Percentiles rank a stretch among this genome's conserved stretches.
Conservation (phyloP, 2,888 invertebrate genomes). For the Phortica magna region DNA sequence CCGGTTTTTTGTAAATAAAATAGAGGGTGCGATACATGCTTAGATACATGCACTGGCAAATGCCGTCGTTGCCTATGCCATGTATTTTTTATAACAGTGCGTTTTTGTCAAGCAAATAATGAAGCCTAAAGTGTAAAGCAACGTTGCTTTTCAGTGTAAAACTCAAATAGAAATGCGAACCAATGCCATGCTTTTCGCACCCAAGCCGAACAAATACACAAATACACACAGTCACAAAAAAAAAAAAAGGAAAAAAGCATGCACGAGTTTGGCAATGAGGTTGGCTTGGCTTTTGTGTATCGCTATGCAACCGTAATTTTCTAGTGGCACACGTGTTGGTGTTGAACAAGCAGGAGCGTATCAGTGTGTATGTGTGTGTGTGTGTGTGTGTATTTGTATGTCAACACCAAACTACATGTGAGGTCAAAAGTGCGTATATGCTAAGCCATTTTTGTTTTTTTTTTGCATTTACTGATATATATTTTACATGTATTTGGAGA, state of each 20-base stretch:
- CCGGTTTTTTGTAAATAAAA: too few relatives aligned
- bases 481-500: not conserved
- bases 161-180: constrained; percentile 29
- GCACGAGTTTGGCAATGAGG: constrained; percentile 20
- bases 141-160: constrained; percentile 14
- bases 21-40: too few relatives aligned
- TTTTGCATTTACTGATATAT: not conserved
- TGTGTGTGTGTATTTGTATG: constrained; percentile 30
- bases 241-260: not conserved
- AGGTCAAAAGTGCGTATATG: constrained; percentile 27
- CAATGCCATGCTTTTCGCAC: constrained; percentile 7
- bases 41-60: not conserved
- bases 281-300: constrained; percentile 25
- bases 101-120: constrained; percentile 1
- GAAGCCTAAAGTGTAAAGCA: constrained; percentile 19
- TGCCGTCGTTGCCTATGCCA: too few relatives aligned
- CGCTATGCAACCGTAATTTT: constrained; percentile 33
- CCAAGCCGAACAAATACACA: not conserved
- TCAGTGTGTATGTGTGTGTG: too few relatives aligned
- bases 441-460: not conserved
- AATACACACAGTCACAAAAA: not conserved
- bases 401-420: not conserved
- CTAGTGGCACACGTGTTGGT: constrained; percentile 18
- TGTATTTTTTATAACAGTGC: not conserved
- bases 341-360: not conserved